Evolutionary conservation across 2,888 invertebrate genomes (phyloP).

Genomic region (Bugula neritina): DNA sequence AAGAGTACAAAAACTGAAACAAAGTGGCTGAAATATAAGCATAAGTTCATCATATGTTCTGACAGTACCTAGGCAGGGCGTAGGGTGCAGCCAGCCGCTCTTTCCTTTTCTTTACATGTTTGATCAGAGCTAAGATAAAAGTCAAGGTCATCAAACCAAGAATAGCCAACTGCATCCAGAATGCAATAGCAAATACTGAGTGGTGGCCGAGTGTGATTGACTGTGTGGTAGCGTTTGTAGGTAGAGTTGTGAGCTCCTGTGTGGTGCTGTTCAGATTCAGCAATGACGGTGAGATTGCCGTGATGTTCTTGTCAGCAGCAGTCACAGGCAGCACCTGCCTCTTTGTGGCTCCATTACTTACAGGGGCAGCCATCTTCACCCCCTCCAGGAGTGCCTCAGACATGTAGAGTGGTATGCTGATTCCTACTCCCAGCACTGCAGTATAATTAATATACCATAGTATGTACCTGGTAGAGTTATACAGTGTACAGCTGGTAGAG

Average conservation of each 20-base stretch:
- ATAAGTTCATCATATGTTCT: no score
- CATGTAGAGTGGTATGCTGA: constrained; percentile 20
- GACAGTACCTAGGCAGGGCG: background rate
- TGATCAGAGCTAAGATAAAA: constrained; percentile 3
- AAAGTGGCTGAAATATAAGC: no score
- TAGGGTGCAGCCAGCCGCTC: background rate
- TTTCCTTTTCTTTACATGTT: background rate
- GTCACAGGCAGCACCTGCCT: no score
- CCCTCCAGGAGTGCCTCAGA: constrained; percentile 14
- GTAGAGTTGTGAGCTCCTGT: background rate
- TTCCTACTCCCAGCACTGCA: background rate
- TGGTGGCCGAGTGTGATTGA: background rate
- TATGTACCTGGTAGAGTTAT: no score
- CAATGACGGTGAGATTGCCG: background rate
- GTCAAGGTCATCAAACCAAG: background rate
- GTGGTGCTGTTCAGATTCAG: background rate
- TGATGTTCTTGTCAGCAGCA: background rate
- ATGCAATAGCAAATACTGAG: constrained; percentile 7
- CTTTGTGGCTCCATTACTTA: background rate
- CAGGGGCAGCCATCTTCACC: background rate
- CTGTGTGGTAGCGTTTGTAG: background rate
- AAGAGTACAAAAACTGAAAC: no score
- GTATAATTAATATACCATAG: background rate
- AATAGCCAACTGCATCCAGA: constrained; percentile 1
- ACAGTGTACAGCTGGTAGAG: no score